Evolutionary conservation across 2,888 invertebrate species (phyloP).

Genomic region (Gibbula magus): DNA sequence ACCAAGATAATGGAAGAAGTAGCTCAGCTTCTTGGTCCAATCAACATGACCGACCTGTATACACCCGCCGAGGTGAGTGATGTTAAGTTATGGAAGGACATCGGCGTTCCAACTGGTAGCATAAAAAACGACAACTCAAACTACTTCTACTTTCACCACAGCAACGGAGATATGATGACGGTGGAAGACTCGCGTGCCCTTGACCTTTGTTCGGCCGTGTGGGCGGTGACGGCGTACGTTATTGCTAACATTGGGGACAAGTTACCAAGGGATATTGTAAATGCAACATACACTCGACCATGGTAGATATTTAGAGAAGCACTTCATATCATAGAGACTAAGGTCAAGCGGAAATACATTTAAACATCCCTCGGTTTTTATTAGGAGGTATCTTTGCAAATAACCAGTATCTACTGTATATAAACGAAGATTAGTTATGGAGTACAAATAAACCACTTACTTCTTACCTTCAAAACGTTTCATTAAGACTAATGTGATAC

Average conservation of each 20-base stretch:
- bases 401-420: too few relatives aligned
- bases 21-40: constrained; percentile 80
- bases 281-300: too few relatives aligned
- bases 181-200: constrained; percentile 83
- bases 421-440: too few relatives aligned
- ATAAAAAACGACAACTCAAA: constrained; percentile 82
- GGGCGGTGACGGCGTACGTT: constrained; percentile 86
- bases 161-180: constrained; percentile 86
- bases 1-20: constrained; percentile 81
- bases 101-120: constrained; percentile 84
- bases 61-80: constrained; percentile 81
- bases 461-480: too few relatives aligned
- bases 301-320: too few relatives aligned
- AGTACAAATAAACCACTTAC: too few relatives aligned
- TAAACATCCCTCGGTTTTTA: too few relatives aligned
- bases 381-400: too few relatives aligned
- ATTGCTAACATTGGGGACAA: constrained; percentile 83
- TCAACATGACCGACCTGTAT: constrained; percentile 82
- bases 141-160: constrained; percentile 88
- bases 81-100: constrained; percentile 80
- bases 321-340: too few relatives aligned
- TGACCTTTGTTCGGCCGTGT: constrained; percentile 85
- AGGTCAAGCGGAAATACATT: too few relatives aligned
- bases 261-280: constrained; percentile 53
- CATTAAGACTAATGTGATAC: too few relatives aligned